Evolutionary conservation across 2,113 vertebrate genomes (phyloP).

Genomic region (Sclerurus mexicanus): DNA sequence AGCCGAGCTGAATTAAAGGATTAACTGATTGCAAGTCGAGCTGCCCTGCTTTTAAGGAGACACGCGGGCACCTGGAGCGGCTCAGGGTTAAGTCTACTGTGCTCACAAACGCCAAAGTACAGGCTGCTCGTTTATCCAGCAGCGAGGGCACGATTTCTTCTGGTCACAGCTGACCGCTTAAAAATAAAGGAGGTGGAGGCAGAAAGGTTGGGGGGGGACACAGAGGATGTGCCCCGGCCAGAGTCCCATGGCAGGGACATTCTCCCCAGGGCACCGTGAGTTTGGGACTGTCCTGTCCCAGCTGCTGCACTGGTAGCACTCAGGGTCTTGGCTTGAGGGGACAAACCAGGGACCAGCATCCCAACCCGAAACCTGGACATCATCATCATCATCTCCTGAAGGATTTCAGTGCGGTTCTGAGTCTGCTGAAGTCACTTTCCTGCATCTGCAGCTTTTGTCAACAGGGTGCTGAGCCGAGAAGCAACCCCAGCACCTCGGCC

Average conservation of each 20-base stretch:
- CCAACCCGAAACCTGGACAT: not conserved
- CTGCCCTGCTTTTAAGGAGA: not conserved
- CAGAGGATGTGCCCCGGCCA: accelerated
- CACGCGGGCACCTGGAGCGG: not conserved
- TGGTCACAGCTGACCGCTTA: conserved; percentile 11
- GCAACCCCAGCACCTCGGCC: not conserved
- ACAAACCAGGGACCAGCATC: not conserved
- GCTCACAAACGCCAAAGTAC: not conserved
- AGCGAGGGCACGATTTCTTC: not conserved
- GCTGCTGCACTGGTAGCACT: not conserved
- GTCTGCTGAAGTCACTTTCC: not conserved
- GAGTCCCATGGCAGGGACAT: not conserved
- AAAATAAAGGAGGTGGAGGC: not conserved
- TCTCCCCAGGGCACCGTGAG: not conserved
- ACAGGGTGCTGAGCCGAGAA: not conserved
- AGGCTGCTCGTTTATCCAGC: not conserved
- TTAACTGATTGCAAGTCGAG: not conserved
- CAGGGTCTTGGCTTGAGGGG: not conserved
- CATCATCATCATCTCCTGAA: not conserved
- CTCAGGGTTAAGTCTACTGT: not conserved
- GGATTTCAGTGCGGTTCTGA: not conserved
- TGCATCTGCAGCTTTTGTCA: not conserved
- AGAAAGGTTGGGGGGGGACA: not conserved
- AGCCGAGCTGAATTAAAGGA: not conserved
- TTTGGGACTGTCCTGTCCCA: not conserved